Percentiles rank a stretch among this genome's conserved stretches.
Conservation (phyloP, 1,140 invertebrate species). For the Drosophila santomea region DNA sequence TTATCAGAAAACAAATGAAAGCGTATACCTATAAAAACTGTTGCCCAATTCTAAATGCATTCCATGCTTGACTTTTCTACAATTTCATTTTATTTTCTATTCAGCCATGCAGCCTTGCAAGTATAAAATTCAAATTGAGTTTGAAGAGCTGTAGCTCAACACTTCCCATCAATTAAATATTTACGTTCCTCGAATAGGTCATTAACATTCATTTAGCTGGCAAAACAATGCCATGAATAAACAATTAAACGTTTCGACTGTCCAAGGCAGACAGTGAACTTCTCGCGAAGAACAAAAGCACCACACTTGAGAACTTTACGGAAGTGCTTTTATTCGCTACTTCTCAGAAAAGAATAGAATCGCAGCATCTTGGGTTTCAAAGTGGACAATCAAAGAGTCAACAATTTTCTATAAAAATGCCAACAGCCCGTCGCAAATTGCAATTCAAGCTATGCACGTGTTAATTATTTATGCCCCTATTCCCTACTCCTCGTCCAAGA, state of each 20-base stretch:
- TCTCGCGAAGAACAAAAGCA: slow-evolving; percentile 29
- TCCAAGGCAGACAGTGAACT: slow-evolving; percentile 36
- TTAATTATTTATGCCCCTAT: slow-evolving; percentile 71
- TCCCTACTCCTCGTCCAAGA: slow-evolving; percentile 17
- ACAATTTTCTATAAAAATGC: slow-evolving; percentile 45
- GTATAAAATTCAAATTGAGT: slow-evolving; percentile 8
- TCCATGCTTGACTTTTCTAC: too few species aligned
- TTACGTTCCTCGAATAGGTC: slow-evolving; percentile 39
- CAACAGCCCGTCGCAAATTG: slow-evolving; percentile 37
- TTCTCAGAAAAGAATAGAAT: slow-evolving; percentile 28
- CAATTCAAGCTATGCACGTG: slow-evolving; percentile 68
- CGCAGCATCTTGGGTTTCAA: slow-evolving; percentile 28
- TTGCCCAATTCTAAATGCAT: too few species aligned
- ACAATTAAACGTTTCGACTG: slow-evolving; percentile 63
- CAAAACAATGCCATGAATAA: slow-evolving; percentile 54
- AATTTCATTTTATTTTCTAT: background rate
- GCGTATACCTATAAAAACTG: background rate
- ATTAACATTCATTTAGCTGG: slow-evolving; percentile 47
- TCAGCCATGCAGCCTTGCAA: background rate
- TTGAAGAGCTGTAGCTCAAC: slow-evolving; percentile 13
- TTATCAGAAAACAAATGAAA: background rate
- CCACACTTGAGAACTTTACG: slow-evolving; percentile 32
- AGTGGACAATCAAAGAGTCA: slow-evolving; percentile 54
- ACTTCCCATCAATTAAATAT: slow-evolving; percentile 30
- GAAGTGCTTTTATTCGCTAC: slow-evolving; percentile 21